These are phyloP conservation scores for Leptinotarsa juncta DNA, from an alignment of 2,888 invertebrate genomes.

Conservation along the genomic window DNA sequence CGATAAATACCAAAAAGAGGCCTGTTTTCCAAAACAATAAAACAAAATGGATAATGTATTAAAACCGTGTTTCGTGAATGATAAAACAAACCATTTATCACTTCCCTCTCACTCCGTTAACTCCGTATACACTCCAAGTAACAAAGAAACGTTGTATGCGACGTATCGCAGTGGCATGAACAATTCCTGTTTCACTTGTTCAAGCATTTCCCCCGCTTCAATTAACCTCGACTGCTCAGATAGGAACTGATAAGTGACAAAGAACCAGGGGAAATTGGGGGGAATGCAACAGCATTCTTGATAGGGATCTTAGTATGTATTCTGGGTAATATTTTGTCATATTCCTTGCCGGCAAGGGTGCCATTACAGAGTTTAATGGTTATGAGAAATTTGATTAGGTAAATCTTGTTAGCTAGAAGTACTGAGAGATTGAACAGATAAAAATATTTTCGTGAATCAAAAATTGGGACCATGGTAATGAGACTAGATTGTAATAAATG, in stretches of 20 bases:
- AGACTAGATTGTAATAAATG: too few relatives aligned
- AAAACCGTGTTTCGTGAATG: slow-evolving; percentile 24
- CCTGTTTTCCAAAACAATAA: slow-evolving; percentile 5
- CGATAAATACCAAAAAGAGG: slow-evolving; percentile 14
- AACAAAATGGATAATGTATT: slow-evolving; percentile 18
- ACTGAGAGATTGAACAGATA: slow-evolving; percentile 18
- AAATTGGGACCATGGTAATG: not conserved
- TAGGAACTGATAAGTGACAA: slow-evolving; percentile 37
- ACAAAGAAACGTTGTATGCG: slow-evolving; percentile 24
- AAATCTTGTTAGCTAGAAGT: slow-evolving; percentile 30
- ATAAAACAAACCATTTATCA: slow-evolving; percentile 31
- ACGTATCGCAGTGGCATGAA: slow-evolving; percentile 39
- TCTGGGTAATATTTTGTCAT: slow-evolving; percentile 26
- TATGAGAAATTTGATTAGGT: slow-evolving; percentile 33
- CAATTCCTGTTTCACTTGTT: slow-evolving; percentile 43
- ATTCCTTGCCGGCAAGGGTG: slow-evolving; percentile 6
- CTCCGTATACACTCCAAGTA: slow-evolving; percentile 26
- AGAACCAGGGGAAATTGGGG: slow-evolving; percentile 29
- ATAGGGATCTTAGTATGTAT: slow-evolving; percentile 28
- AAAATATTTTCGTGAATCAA: not conserved
- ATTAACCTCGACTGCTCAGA: slow-evolving; percentile 42
- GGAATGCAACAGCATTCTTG: slow-evolving; percentile 34
- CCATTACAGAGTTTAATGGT: slow-evolving; percentile 30
- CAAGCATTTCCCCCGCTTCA: slow-evolving; percentile 46
- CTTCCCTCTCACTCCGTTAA: slow-evolving; percentile 26